Percentiles rank a stretch among this genome's conserved stretches.
Evolutionary conservation across 2,797 vertebrate species (phyloP).

Genomic region (Sebastes variabilis): DNA sequence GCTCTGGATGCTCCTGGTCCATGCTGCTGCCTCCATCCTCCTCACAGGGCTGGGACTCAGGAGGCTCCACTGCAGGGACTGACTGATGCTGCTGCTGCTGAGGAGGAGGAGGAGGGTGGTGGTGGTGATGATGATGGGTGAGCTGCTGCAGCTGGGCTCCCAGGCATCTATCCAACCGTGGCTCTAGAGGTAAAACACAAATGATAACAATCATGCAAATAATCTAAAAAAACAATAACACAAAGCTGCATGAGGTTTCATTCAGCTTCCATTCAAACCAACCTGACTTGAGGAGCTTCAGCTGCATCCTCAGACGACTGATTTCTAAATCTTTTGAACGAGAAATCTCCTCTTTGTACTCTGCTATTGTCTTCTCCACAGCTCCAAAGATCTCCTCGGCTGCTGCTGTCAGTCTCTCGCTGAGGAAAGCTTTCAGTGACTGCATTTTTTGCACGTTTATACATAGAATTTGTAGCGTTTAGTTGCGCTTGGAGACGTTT

Average conservation of each 20-base stretch:
- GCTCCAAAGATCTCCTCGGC: constrained; percentile 78
- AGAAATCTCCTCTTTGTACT: constrained; percentile 75
- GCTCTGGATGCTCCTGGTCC: constrained; percentile 55
- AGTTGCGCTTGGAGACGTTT: neutral
- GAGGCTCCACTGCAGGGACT: constrained; percentile 35
- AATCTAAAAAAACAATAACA: neutral
- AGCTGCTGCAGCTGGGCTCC: constrained; percentile 59
- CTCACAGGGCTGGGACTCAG: constrained; percentile 45
- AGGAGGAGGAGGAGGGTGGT: constrained; percentile 8
- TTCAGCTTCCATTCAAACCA: constrained; percentile 13
- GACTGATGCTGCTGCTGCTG: constrained; percentile 35
- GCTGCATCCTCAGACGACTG: constrained; percentile 70
- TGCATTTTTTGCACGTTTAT: constrained; percentile 40
- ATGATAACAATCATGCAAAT: neutral
- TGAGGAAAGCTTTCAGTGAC: constrained; percentile 68
- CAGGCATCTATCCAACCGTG: constrained; percentile 36
- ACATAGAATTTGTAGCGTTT: fast-evolving
- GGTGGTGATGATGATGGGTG: constrained; percentile 36
- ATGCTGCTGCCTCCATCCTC: constrained; percentile 46
- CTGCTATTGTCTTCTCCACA: constrained; percentile 71
- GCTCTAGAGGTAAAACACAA: constrained; percentile 29
- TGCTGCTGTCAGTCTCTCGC: constrained; percentile 63
- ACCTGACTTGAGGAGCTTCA: constrained; percentile 74
- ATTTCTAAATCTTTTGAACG: constrained; percentile 77
- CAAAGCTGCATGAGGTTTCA: neutral